Conservation (phyloP, 2,113 vertebrate species). For the Dascyllus trimaculatus region DNA sequence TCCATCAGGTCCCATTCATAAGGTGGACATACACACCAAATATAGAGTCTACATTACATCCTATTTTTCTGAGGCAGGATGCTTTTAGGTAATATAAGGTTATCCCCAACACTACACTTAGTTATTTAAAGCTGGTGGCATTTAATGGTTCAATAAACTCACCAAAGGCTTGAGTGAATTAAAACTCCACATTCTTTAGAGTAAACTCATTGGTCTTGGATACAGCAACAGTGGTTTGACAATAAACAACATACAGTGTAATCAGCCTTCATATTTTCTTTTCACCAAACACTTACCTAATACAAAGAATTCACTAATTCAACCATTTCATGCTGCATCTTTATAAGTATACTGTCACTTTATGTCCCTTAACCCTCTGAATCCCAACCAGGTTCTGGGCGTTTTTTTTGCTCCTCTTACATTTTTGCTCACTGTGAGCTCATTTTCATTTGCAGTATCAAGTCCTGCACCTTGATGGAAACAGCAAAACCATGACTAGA, state of each 20-base stretch:
- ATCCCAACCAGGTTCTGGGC: no score
- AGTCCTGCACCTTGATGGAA: no score
- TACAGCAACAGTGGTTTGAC: not conserved
- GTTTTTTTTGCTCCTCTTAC: no score
- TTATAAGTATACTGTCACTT: no score
- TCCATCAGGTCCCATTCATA: constrained; percentile 51
- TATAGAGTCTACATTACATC: constrained; percentile 59
- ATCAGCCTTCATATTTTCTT: not conserved
- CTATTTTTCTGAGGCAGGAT: constrained; percentile 29
- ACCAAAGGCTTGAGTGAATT: no score
- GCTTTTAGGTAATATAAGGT: constrained; percentile 39
- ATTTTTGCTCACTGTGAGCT: no score
- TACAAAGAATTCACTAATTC: no score
- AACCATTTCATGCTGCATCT: not conserved
- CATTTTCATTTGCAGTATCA: no score
- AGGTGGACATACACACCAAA: constrained; percentile 30
- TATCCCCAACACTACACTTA: constrained; percentile 5
- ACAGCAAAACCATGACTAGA: no score
- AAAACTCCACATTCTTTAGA: not conserved
- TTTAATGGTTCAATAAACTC: no score
- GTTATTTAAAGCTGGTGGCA: not conserved
- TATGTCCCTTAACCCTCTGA: no score
- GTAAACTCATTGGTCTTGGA: not conserved
- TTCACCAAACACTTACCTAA: not conserved
- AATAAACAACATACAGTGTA: not conserved